Conservation (phyloP, 2,113 vertebrate genomes). For the Siphamia tubifer region DNA sequence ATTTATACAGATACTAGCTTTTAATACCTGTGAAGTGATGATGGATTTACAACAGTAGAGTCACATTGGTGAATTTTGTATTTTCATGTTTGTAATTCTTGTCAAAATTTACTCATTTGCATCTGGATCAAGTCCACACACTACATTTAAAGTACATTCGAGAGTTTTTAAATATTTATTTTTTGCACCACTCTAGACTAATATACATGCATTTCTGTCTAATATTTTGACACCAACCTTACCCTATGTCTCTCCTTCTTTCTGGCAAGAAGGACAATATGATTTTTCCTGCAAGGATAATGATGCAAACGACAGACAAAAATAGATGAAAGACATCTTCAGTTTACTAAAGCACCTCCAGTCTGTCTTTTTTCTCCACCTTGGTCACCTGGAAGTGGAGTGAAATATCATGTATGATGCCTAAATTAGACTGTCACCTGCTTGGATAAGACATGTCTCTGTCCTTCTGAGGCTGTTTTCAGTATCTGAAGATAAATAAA, state of each 20-base stretch:
- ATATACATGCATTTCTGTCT: no score
- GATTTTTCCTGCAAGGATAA: slow-evolving; percentile 18
- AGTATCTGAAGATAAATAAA: slow-evolving; percentile 63
- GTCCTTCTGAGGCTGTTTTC: slow-evolving; percentile 12
- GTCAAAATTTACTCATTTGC: no score
- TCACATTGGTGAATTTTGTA: no score
- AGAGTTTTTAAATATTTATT: no score
- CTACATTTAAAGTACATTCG: no score
- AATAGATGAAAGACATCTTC: slow-evolving; percentile 34
- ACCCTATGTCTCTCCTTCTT: not conserved
- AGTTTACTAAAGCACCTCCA: slow-evolving; percentile 30
- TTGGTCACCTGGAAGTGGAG: slow-evolving; percentile 21
- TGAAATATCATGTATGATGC: slow-evolving; percentile 30
- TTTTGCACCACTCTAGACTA: no score
- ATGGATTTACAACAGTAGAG: no score
- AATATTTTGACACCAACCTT: no score
- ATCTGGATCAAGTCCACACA: no score
- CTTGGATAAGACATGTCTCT: slow-evolving; percentile 24
- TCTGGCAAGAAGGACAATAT: not conserved
- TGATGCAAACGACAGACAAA: slow-evolving; percentile 36
- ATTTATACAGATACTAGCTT: no score
- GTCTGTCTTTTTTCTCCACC: slow-evolving; percentile 19
- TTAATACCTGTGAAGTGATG: no score
- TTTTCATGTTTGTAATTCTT: no score
- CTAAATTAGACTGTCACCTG: slow-evolving; percentile 43